Evolutionary conservation across 1,140 invertebrate species (phyloP).

Genomic region (Halesus radiatus): DNA sequence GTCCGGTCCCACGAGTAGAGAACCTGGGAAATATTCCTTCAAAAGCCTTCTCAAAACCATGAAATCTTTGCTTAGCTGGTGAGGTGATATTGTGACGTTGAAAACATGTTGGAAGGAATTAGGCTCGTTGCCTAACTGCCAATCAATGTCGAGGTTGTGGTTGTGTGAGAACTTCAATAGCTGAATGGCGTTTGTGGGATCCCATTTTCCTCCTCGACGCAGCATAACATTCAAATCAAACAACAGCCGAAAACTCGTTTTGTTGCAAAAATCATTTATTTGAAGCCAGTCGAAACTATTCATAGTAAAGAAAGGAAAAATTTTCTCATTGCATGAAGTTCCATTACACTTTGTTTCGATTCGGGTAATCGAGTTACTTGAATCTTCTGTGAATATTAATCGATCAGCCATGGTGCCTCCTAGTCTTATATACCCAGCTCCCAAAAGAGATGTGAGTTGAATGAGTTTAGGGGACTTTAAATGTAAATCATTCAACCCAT

Average conservation of each 20-base stretch:
- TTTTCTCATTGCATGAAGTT: conserved; percentile 63
- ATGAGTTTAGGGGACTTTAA: conserved; percentile 65
- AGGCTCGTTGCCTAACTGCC: conserved; percentile 85
- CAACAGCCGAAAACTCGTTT: conserved; percentile 72
- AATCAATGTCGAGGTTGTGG: conserved; percentile 72
- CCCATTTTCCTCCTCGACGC: conserved; percentile 75
- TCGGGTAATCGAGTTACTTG: conserved; percentile 48
- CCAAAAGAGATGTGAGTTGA: conserved; percentile 70
- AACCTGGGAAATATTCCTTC: conserved; percentile 70
- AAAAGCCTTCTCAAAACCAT: conserved; percentile 70
- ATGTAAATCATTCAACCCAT: conserved; percentile 62
- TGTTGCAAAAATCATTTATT: conserved; percentile 74
- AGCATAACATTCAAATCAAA: conserved; percentile 80
- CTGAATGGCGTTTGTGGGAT: conserved; percentile 74
- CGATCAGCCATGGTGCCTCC: conserved; percentile 79
- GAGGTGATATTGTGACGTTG: conserved; percentile 69
- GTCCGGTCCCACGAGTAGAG: conserved; percentile 77
- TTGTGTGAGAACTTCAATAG: conserved; percentile 74
- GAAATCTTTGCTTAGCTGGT: conserved; percentile 76
- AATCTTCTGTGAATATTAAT: conserved; percentile 71
- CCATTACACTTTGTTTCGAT: conserved; percentile 58
- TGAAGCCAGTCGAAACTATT: conserved; percentile 69
- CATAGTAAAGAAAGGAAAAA: conserved; percentile 68
- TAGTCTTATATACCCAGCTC: conserved; percentile 74
- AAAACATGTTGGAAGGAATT: conserved; percentile 78